Conservation (phyloP, 2,888 invertebrate species). For the Drosophila anomelani region DNA sequence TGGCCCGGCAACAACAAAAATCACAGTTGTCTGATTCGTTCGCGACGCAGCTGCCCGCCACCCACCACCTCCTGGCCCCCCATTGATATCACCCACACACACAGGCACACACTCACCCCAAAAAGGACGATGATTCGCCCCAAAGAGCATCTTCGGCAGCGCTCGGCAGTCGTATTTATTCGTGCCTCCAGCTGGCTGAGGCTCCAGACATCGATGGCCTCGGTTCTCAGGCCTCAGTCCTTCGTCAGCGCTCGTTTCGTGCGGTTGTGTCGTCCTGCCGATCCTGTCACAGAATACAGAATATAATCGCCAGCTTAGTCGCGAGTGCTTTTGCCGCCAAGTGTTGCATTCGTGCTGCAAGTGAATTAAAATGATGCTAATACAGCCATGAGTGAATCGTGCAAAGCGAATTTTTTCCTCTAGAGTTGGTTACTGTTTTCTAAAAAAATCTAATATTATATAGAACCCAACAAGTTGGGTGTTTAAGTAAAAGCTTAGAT, state of each 20-base stretch:
- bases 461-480: not conserved
- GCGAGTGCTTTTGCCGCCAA: conserved; percentile 44
- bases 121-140: conserved; percentile 63
- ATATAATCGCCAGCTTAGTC: not conserved
- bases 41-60: conserved; percentile 74
- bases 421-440: not conserved
- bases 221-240: conserved; percentile 67
- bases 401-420: not conserved
- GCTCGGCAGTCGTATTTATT: conserved; percentile 18
- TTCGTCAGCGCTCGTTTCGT: conserved; percentile 74
- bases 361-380: conserved; percentile 15
- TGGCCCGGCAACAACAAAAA: conserved; percentile 74
- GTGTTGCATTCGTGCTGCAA: conserved; percentile 44
- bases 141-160: conserved; percentile 61
- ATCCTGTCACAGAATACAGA: not conserved
- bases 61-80: conserved; percentile 23
- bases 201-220: conserved; percentile 49
- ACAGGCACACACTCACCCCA: conserved; percentile 32
- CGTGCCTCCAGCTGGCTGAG: conserved; percentile 12
- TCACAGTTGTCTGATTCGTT: conserved; percentile 84
- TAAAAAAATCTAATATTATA: not conserved
- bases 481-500: not conserved
- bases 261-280: conserved; percentile 61
- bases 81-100: conserved; percentile 19
- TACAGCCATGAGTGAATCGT: conserved; percentile 22